These are phyloP conservation scores for Plemyria rubiginata DNA, from an alignment of 2,888 invertebrate genomes.

Conservation along the genomic window DNA sequence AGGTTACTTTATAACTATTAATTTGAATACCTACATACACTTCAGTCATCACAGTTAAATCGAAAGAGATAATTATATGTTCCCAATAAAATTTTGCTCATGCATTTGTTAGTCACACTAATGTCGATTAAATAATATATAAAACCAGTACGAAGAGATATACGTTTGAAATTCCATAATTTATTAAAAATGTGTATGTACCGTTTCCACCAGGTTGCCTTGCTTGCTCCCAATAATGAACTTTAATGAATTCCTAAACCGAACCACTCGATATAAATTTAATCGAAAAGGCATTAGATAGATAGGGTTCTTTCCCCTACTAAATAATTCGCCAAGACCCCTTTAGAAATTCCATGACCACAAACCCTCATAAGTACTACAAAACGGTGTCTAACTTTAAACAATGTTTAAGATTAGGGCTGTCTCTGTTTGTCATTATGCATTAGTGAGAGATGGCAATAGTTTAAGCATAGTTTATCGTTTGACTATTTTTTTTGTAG, in stretches of 20 bases:
- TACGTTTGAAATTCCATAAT: background rate
- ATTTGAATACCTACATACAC: background rate
- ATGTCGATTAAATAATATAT: slow-evolving; percentile 12
- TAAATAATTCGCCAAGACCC: background rate
- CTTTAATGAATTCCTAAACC: slow-evolving; percentile 6
- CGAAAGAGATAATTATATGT: background rate
- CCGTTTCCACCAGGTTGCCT: background rate
- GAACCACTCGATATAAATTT: background rate
- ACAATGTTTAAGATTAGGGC: too few species aligned
- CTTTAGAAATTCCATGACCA: background rate
- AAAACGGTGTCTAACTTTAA: too few species aligned
- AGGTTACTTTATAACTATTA: slow-evolving; percentile 6
- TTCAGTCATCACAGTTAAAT: background rate
- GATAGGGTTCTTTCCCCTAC: background rate
- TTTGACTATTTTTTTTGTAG: too few species aligned
- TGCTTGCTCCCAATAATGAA: slow-evolving; percentile 13
- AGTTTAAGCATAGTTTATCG: too few species aligned
- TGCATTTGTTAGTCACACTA: slow-evolving; percentile 50
- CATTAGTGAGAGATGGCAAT: too few species aligned
- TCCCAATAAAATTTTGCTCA: slow-evolving; percentile 29
- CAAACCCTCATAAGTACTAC: too few species aligned
- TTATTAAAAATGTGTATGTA: background rate
- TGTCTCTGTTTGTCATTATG: too few species aligned
- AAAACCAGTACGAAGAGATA: background rate
- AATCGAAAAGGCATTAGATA: background rate